Conservation (phyloP, 2,113 vertebrate species). For the Rhea pennata region DNA sequence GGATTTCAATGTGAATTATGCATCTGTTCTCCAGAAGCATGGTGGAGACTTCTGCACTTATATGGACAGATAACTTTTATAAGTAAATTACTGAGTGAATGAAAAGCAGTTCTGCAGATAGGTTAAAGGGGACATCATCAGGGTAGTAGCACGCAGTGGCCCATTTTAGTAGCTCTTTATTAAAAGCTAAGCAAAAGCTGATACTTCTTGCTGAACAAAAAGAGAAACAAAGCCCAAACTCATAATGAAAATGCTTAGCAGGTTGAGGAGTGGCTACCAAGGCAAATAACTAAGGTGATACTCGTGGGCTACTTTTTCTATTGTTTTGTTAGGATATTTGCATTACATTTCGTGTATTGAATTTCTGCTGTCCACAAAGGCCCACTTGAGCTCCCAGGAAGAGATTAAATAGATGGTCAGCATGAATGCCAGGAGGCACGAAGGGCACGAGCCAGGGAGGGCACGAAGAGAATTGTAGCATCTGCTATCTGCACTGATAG, state of each 20-base stretch:
- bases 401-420: background rate
- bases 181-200: background rate
- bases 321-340: background rate
- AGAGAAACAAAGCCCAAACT: background rate
- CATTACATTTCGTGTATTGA: background rate
- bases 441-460: background rate
- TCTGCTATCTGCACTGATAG: background rate
- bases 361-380: background rate
- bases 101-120: background rate
- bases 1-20: background rate
- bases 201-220: background rate
- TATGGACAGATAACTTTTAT: background rate
- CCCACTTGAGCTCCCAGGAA: background rate
- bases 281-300: background rate
- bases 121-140: background rate
- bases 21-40: background rate
- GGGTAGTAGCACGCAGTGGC: background rate
- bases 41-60: background rate
- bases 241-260: background rate
- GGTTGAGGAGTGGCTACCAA: background rate
- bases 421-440: background rate
- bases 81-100: background rate
- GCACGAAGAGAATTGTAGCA: background rate
- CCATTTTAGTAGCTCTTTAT: background rate
- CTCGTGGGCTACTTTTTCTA: rapidly evolving